Base-by-base conservation (phyloP, 2,113 vertebrate genomes). In the Corythornis madagascariensis region DNA sequence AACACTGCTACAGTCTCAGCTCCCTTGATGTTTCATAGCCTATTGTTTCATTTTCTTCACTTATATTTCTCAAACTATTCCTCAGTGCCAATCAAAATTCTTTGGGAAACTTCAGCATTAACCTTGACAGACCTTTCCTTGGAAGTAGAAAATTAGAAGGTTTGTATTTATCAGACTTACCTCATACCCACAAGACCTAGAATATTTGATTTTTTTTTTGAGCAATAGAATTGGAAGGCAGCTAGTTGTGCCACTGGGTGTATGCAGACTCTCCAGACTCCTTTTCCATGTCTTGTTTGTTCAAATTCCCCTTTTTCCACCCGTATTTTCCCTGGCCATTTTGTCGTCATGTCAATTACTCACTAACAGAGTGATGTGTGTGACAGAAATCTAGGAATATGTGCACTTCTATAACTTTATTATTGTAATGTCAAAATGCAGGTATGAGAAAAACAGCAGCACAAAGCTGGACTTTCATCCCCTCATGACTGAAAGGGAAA, bases 91-190 rank as follows among this genome's bases (percentile, higher is more conserved):
- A 87, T 92, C 83, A 95, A 90, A 92, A 91, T 92, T 95, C 90
- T 95, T 92, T 2, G 0, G 64, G 45, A 96, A 87, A 56, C 75
- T 59, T 89, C 67, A 65, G 57, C 76, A 70, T 91, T 95, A 95
- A 96, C 92, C 86, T 90, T 95, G 90, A 79, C 60, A 94, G 92
- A 94, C 94, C 90, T 93, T 90, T 95, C 81, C 69, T 67, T 84
- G 81, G n/a, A 94, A 93, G 28, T 4, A 95, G 74, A 93, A 96
- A 95, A 93, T 95, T 77, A 92, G 90, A 92, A 94, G 61, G 33
- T 94, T 90, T 95, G 55, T 95, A 63, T 96, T 95, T 95, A 92
- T 87, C 69, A 91, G 55, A 70, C 86, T 86, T 81, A 94, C 83
- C 76, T 95, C 73, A 85, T 88, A 93, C 90, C 60, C 89, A 94